Conservation (phyloP, 1,140 invertebrate species). For the Eumeta japonica region DNA sequence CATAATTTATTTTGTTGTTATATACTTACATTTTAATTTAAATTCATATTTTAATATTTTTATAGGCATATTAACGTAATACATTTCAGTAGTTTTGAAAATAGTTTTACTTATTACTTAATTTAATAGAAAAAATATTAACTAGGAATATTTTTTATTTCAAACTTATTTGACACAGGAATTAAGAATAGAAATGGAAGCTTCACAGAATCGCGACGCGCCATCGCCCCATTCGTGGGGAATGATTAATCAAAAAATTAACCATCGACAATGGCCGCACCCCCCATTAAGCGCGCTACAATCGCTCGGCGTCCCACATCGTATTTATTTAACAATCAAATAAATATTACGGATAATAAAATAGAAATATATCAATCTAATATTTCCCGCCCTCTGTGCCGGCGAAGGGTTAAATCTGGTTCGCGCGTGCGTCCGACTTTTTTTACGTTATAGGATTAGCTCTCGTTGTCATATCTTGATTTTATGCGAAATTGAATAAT, state of each 20-base stretch:
- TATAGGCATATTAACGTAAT: slow-evolving; percentile 6
- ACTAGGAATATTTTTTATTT: too few species aligned
- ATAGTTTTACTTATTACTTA: too few species aligned
- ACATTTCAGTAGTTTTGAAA: too few species aligned
- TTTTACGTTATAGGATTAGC: slow-evolving; percentile 41
- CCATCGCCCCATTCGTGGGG: slow-evolving; percentile 29
- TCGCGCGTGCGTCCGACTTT: slow-evolving; percentile 18
- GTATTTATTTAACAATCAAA: slow-evolving; percentile 58
- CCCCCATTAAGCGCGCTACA: slow-evolving; percentile 43
- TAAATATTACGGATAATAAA: slow-evolving; percentile 57
- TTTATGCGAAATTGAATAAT: slow-evolving; percentile 49
- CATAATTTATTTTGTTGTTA: too few species aligned
- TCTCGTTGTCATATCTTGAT: slow-evolving; percentile 37
- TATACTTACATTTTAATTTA: too few species aligned
- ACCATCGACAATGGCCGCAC: slow-evolving; percentile 43
- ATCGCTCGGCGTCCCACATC: slow-evolving; percentile 49
- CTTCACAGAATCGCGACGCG: slow-evolving; percentile 29
- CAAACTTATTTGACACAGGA: too few species aligned
- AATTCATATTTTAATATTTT: slow-evolving; percentile 14
- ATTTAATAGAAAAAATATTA: too few species aligned
- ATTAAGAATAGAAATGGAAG: slow-evolving; percentile 31
- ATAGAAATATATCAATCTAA: slow-evolving; percentile 58
- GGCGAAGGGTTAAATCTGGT: slow-evolving; percentile 44
- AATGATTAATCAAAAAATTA: slow-evolving; percentile 59
- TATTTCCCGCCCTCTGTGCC: slow-evolving; percentile 40